Conservation (phyloP, 1,140 invertebrate species). For the Drosophila azteca region DNA sequence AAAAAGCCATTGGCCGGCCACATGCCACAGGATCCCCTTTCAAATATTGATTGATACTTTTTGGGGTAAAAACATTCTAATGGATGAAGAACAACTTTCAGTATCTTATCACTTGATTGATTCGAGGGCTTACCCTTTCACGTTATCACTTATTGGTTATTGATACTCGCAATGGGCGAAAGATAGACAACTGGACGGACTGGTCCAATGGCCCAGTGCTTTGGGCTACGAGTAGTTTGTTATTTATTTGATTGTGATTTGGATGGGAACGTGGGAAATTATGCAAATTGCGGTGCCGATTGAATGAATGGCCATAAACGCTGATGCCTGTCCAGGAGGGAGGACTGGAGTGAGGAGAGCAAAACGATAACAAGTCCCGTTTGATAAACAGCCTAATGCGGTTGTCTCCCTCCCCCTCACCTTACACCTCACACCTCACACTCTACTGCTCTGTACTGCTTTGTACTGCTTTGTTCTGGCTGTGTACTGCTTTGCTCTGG, state of each 20-base stretch:
- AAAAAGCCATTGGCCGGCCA: neutral
- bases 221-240: conserved; percentile 18
- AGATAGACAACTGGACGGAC: too few species aligned
- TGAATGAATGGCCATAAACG: conserved; percentile 72
- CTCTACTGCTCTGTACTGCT: conserved; percentile 6
- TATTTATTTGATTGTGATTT: conserved; percentile 57
- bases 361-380: conserved; percentile 31
- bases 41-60: too few species aligned
- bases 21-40: too few species aligned
- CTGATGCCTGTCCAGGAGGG: conserved; percentile 41
- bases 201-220: neutral
- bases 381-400: conserved; percentile 35
- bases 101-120: conserved; percentile 41
- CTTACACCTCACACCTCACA: conserved; percentile 12
- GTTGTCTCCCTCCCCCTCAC: neutral
- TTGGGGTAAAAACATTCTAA: neutral
- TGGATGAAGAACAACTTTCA: conserved; percentile 4
- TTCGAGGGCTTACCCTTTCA: conserved; percentile 21
- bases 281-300: conserved; percentile 76
- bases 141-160: conserved; percentile 57
- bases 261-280: conserved; percentile 68
- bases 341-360: conserved; percentile 9
- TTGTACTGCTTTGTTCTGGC: too few species aligned
- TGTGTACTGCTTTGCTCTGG: too few species aligned
- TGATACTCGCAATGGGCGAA: conserved; percentile 36